Percentiles rank a stretch among this genome's conserved stretches.
These are phyloP conservation scores for Sphaeridia pumilis DNA, from an alignment of 2,888 invertebrate species.

Conservation along the genomic window DNA sequence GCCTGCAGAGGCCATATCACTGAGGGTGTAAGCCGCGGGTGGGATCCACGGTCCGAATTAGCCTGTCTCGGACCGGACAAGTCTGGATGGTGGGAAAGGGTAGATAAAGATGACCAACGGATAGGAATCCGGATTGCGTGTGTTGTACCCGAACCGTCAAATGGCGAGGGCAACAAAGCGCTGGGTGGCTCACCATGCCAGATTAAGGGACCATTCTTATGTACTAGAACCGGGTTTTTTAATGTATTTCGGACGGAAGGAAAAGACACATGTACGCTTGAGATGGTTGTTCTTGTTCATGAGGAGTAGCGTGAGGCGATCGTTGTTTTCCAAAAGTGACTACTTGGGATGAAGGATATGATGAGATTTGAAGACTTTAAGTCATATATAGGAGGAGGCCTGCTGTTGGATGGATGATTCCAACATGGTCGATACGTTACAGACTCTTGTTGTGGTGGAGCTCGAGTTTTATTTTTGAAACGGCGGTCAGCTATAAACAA, in stretches of 20 bases:
- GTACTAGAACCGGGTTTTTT: no score
- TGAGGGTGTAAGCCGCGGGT: no score
- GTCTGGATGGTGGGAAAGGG: neutral
- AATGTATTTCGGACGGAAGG: neutral
- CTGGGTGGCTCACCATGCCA: conserved; percentile 14
- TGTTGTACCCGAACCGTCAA: conserved; percentile 15
- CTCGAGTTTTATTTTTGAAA: conserved; percentile 15
- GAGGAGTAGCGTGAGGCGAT: neutral
- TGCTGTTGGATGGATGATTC: conserved; percentile 7
- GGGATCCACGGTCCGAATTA: no score
- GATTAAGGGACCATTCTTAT: no score
- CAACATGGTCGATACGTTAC: conserved; percentile 15
- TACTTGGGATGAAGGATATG: conserved; percentile 1
- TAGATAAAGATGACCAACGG: neutral
- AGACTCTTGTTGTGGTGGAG: conserved; percentile 10
- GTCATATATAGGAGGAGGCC: conserved; percentile 1
- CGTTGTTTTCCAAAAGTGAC: neutral
- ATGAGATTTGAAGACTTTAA: conserved; percentile 3
- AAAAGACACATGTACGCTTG: neutral
- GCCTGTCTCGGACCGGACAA: neutral
- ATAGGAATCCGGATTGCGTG: conserved; percentile 16
- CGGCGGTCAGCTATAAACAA: conserved; percentile 24
- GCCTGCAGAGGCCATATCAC: no score
- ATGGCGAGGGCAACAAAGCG: conserved; percentile 19
- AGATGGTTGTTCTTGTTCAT: neutral